A percentile compares a stretch with the other conserved stretches of the same genome.
Evolutionary conservation across 2,888 invertebrate genomes (phyloP).

Genomic region (Morpho deidamia): DNA sequence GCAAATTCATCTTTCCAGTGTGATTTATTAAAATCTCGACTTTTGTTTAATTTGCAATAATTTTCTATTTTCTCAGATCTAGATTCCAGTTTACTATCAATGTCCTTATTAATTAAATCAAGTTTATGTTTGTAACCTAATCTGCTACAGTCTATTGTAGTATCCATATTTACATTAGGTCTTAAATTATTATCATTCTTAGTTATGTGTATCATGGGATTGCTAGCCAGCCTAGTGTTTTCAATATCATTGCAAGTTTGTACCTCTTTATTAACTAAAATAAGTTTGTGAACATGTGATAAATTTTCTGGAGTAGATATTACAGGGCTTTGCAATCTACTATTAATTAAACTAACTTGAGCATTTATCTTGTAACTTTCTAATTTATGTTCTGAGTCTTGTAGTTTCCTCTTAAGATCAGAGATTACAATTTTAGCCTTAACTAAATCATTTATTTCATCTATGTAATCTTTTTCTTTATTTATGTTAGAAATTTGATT

Average conservation of each 20-base stretch:
- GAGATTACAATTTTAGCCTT: slow-evolving; percentile 60
- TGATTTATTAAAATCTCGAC: slow-evolving; percentile 58
- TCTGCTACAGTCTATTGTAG: slow-evolving; percentile 58
- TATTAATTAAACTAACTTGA: slow-evolving; percentile 56
- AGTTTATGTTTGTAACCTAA: slow-evolving; percentile 48
- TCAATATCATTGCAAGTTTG: slow-evolving; percentile 44
- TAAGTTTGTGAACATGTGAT: slow-evolving; percentile 39
- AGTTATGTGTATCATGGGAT: slow-evolving; percentile 67
- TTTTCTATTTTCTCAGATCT: slow-evolving; percentile 75
- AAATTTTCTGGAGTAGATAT: slow-evolving; percentile 38
- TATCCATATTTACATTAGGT: slow-evolving; percentile 61
- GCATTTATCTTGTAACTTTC: slow-evolving; percentile 55
- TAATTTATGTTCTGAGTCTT: slow-evolving; percentile 59
- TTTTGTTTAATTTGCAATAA: slow-evolving; percentile 75
- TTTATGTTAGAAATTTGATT: slow-evolving; percentile 38
- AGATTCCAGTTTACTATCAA: slow-evolving; percentile 45
- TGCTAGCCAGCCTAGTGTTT: slow-evolving; percentile 50
- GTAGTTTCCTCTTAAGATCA: slow-evolving; percentile 53
- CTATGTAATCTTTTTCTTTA: slow-evolving; percentile 48
- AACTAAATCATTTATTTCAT: slow-evolving; percentile 56
- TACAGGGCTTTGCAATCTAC: slow-evolving; percentile 49
- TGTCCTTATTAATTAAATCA: slow-evolving; percentile 42
- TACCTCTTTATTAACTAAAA: slow-evolving; percentile 50
- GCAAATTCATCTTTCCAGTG: slow-evolving; percentile 40
- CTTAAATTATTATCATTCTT: slow-evolving; percentile 55